These are phyloP conservation scores for Cyanocitta stelleri DNA, from an alignment of 2,113 vertebrate genomes.

Conservation along the genomic window DNA sequence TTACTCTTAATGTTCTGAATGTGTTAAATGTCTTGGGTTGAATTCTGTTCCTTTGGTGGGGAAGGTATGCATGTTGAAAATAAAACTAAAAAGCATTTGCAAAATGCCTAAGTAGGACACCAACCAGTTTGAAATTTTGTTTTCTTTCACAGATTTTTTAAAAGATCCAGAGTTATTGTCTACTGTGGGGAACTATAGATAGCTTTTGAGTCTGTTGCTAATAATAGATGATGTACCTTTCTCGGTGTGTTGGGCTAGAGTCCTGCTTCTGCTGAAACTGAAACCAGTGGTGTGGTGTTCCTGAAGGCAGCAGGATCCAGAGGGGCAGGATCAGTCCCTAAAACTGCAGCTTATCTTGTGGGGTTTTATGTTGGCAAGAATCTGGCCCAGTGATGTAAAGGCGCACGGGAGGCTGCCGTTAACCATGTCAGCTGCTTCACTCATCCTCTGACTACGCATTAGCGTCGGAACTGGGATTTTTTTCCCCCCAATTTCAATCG, in stretches of 20 bases:
- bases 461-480: background rate
- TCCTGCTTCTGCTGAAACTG: background rate
- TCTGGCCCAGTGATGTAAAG: background rate
- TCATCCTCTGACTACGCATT: background rate
- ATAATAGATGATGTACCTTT: background rate
- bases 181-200: background rate
- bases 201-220: slow-evolving; percentile 32
- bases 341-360: background rate
- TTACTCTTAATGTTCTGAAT: background rate
- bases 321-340: background rate
- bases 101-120: background rate
- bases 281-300: background rate
- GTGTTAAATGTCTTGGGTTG: background rate
- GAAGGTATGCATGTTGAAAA: background rate
- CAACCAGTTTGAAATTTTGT: background rate
- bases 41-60: background rate
- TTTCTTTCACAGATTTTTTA: slow-evolving; percentile 8
- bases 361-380: background rate
- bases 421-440: background rate
- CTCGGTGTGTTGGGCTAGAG: background rate
- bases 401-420: fast-evolving
- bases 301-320: fast-evolving
- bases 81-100: background rate
- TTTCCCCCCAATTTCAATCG: fast-evolving
- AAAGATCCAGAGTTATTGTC: slow-evolving; percentile 7